A percentile compares a stretch with the other conserved stretches of the same genome.
phyloP scores from a whole-genome alignment of 2,113 vertebrate species.

The Pangasianodon hypophthalmus region DNA sequence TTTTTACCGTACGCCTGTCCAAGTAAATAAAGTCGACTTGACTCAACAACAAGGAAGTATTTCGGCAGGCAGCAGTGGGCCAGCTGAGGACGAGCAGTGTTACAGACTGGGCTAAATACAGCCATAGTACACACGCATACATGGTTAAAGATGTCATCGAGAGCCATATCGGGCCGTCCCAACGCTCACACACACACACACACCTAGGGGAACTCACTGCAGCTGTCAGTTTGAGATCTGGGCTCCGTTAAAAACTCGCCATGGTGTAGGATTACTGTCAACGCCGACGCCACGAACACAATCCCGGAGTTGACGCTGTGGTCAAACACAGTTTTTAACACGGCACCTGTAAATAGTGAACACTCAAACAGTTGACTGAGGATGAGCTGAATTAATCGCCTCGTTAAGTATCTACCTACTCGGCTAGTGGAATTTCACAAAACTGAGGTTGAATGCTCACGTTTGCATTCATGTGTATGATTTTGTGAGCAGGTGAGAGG shows the following conservation, averaged over 20 bases:
- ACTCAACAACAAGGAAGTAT: conserved; percentile 8
- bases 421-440: neutral
- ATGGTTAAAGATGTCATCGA: conserved; percentile 62
- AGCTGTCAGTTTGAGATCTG: conserved; percentile 72
- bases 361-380: neutral
- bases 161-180: conserved; percentile 62
- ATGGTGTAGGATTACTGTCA: conserved; percentile 53
- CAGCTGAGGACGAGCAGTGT: conserved; percentile 51
- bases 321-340: conserved; percentile 30
- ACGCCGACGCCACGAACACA: neutral
- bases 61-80: neutral
- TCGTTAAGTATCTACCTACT: neutral
- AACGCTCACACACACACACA: conserved; percentile 41
- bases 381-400: neutral
- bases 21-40: neutral
- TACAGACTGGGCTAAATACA: conserved; percentile 69
- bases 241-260: conserved; percentile 63
- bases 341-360: neutral
- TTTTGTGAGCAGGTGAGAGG: neutral
- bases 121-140: conserved; percentile 51
- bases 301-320: neutral
- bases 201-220: conserved; percentile 65
- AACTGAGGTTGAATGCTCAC: neutral
- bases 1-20: neutral
- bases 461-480: neutral